Conservation (phyloP, 2,113 vertebrate genomes). For the Desmodus rotundus region DNA sequence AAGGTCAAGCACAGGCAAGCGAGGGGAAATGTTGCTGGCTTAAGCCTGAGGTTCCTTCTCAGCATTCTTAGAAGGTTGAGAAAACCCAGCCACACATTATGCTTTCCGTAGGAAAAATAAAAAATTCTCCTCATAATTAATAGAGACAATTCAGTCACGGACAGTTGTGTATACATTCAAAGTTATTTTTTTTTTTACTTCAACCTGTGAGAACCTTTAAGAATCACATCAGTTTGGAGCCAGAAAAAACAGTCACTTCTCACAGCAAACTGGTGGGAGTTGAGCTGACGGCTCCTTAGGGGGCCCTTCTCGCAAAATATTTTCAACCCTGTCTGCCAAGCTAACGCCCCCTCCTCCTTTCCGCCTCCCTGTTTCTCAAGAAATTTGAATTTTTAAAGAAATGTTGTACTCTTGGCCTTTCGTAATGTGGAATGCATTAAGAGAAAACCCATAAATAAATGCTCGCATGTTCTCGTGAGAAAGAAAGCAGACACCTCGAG, state of each 20-base stretch:
- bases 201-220: constrained; percentile 61
- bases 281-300: constrained; percentile 55
- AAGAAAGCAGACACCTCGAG: constrained; percentile 45
- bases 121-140: constrained; percentile 24
- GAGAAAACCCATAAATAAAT: constrained; percentile 55
- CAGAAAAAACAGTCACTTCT: constrained; percentile 61
- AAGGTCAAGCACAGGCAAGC: constrained; percentile 67
- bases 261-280: constrained; percentile 51
- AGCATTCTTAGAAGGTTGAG: constrained; percentile 25
- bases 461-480: constrained; percentile 38
- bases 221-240: constrained; percentile 44
- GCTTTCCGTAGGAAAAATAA: constrained; percentile 37
- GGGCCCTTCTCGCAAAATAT: constrained; percentile 50
- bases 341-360: constrained; percentile 43
- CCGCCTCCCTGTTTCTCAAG: constrained; percentile 55
- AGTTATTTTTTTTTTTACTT: constrained; percentile 32
- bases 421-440: constrained; percentile 59
- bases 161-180: background rate
- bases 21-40: constrained; percentile 41
- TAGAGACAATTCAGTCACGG: background rate
- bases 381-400: constrained; percentile 56
- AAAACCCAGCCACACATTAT: constrained; percentile 7
- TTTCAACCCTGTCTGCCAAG: constrained; percentile 62
- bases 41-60: constrained; percentile 54
- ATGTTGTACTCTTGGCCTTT: constrained; percentile 35